Base-by-base conservation (phyloP, 2,888 invertebrate genomes). In the Yponomeuta cagnagella region DNA sequence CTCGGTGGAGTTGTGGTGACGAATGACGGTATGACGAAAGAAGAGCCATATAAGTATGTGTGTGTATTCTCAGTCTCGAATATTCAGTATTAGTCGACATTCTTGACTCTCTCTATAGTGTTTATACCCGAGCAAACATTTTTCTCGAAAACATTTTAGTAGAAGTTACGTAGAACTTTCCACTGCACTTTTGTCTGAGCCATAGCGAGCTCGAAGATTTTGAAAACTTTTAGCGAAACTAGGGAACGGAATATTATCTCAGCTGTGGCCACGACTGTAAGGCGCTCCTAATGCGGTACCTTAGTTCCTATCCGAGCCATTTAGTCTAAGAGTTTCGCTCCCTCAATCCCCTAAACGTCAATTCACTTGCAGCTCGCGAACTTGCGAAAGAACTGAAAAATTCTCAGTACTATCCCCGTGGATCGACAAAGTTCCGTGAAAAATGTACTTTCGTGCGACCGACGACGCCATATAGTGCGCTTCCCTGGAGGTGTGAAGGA, bases 291-390 rank as follows among this genome's bases (percentile, higher is more conserved):
- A 75, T 78, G 79, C 74, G 76, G 76, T 76, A 79, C 80, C 81
- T 83, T 81, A 82, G 83, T 83, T 82, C 80, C 79, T 80, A 80
- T 85, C 79, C 84, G 80, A 81, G 80, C 82, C 85, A 84, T 89
- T 89, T 85, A 83, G 80, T 83, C 77, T 81, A 76, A 86, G 87
- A 89, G 82, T 86, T 87, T 84, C 75, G 81, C 79, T 82, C 83
- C 82, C 81, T 78, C 75, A 58, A 15, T 58, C 43, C 52, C 52
- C 52, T 58, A 12, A 80, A 76, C 78, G 31, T 52, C 68, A 48
- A 68, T 68, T 68, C 31, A 15, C 52, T 23, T 52, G 10, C 31
- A 79, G 76, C 76, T 75, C 73, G 75, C 73, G 52, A 76, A 77
- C 75, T 74, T 69, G 74, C 74, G 77, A 77, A 82, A 80, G 79